Evolutionary conservation across 2,888 invertebrate genomes (phyloP), one percentile per base, ranked within the genome.

Genomic region (Polyploca ridens): DNA sequence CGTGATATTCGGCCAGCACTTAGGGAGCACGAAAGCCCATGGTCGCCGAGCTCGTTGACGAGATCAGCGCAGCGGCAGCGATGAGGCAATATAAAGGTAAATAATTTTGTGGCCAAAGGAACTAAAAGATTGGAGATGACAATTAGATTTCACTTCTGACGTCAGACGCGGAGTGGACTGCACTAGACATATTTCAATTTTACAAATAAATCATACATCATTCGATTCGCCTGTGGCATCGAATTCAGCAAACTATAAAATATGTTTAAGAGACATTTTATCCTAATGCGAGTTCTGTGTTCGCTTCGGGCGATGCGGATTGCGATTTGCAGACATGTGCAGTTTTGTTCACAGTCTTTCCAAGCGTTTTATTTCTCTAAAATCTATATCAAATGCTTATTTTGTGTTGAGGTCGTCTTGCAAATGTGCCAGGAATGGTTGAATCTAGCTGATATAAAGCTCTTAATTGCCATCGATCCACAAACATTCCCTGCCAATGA

Each of bases 281-380:
- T 54, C 67, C 74, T 84, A 85, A 86, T 82, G 85, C 76, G 79
- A 82, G 78, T 86, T 80, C 81, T 67, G 79, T 86, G 83, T 81
- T 69, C 69, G 78, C 82, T 74, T 66, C 69, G 66, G 69, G 77
- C 73, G 63, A 62, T 62, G 74, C 66, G 66, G 66, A 59, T 33
- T 68, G 73, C 72, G 16, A 54, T 54, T n/a, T 61, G 61, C 61
- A 44, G 61, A 61, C 60, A 41, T 16, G n/a, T 61, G 61, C 61
- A 61, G 19, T 61, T 61, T 61, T 60, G 41, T 19, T 54, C 54
- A 19, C 54, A n/a, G 46, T 19, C 54, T 19, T 54, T 19, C 54
- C 7, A 54, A 54, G 54, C 54, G 16, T 54, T 54, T 54, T 54
- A 54, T 54, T 54, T 3, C 16, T 16, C 19, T 19, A 54, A 19